Evolutionary conservation across 2,888 invertebrate genomes (phyloP).

Genomic region (Cynaeus angustus): DNA sequence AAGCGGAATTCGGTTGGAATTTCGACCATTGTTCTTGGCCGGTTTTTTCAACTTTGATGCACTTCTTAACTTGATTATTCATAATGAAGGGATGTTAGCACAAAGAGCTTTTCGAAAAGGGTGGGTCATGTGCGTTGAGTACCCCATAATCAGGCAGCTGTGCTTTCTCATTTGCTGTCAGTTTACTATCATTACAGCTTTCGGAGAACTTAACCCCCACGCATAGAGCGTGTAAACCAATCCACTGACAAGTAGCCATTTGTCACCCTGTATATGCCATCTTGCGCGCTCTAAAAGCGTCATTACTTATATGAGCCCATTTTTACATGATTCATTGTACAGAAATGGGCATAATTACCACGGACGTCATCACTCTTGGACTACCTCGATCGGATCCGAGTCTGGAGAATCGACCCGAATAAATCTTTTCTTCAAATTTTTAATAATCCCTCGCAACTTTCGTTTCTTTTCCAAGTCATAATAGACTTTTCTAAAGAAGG

Average conservation of each 20-base stretch:
- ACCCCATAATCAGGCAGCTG: slow-evolving; percentile 32
- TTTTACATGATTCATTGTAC: no score
- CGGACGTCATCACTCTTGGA: no score
- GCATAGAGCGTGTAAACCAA: slow-evolving; percentile 3
- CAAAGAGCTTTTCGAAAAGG: slow-evolving; percentile 12
- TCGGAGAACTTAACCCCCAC: slow-evolving; percentile 17
- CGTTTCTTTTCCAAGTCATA: slow-evolving; percentile 19
- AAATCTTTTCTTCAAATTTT: background rate
- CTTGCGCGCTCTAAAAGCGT: no score
- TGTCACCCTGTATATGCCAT: slow-evolving; percentile 18
- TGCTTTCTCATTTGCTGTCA: slow-evolving; percentile 41
- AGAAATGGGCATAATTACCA: no score
- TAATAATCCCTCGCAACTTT: slow-evolving; percentile 29
- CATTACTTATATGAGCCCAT: no score
- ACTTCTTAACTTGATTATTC: background rate
- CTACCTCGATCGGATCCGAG: no score
- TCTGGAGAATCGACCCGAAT: no score
- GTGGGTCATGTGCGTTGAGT: slow-evolving; percentile 19
- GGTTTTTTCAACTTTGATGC: background rate
- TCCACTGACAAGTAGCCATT: slow-evolving; percentile 20
- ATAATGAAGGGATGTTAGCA: background rate
- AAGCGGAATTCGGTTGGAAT: background rate
- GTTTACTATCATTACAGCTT: slow-evolving; percentile 23
- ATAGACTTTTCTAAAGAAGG: slow-evolving; percentile 47
- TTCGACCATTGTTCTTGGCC: background rate